These are phyloP conservation scores for Brachyopa scutellaris DNA, from an alignment of 2,888 invertebrate species.

Conservation along the genomic window DNA sequence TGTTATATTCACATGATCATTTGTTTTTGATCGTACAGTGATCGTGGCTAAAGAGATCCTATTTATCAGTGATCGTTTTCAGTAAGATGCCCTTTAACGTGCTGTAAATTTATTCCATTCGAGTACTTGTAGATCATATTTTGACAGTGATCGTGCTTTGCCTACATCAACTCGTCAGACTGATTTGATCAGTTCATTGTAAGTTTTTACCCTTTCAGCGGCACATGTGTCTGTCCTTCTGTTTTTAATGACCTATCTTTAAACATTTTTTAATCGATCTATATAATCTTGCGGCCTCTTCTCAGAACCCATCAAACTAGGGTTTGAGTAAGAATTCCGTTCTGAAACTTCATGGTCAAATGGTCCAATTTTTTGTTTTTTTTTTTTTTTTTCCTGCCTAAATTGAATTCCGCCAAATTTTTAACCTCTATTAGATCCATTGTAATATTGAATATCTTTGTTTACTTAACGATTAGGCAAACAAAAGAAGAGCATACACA, in stretches of 20 bases:
- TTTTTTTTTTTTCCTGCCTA: not conserved
- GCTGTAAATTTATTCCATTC: no score
- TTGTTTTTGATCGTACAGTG: not conserved
- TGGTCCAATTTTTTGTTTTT: constrained; percentile 1
- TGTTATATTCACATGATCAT: not conserved
- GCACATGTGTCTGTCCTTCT: not conserved
- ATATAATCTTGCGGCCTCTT: not conserved
- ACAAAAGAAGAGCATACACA: constrained; percentile 13
- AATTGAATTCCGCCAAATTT: constrained; percentile 25
- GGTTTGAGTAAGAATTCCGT: constrained; percentile 28
- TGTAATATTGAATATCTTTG: constrained; percentile 11
- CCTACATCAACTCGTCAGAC: not conserved
- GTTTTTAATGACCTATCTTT: constrained; percentile 1
- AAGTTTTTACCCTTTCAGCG: not conserved
- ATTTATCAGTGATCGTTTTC: no score
- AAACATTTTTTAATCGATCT: not conserved
- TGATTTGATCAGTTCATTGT: no score
- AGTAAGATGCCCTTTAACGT: no score
- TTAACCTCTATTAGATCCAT: constrained; percentile 15
- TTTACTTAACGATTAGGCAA: constrained; percentile 17
- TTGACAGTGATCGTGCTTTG: not conserved
- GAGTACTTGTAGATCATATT: not conserved
- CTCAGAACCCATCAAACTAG: not conserved
- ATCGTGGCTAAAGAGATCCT: not conserved
- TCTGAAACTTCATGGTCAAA: constrained; percentile 39